A percentile compares a stretch with the other conserved stretches of the same genome.
phyloP scores from a whole-genome alignment of 2,888 invertebrate species.

The Choreutis nemorana region DNA sequence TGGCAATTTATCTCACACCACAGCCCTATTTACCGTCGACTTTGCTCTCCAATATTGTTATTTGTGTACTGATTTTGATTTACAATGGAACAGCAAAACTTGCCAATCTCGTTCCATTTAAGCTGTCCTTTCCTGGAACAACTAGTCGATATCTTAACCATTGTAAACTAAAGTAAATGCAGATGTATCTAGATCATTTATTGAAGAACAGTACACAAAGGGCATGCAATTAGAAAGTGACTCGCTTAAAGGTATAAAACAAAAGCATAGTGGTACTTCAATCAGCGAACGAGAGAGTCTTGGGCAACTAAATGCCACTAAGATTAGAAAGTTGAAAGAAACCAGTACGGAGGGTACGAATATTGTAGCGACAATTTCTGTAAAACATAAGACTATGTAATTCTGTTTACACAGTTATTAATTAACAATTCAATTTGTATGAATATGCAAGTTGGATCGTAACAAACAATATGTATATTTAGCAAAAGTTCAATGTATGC shows the following conservation, averaged over 20 bases:
- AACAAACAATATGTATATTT: not conserved
- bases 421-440: not conserved
- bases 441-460: not conserved
- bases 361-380: constrained; percentile 20
- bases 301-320: constrained; percentile 35
- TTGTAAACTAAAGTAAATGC: no score
- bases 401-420: not conserved
- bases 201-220: constrained; percentile 13
- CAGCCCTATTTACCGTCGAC: constrained; percentile 22
- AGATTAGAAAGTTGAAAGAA: constrained; percentile 60
- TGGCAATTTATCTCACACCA: constrained; percentile 35
- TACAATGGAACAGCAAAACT: no score
- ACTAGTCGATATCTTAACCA: no score
- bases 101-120: no score
- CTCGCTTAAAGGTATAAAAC: constrained; percentile 38
- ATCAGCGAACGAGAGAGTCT: constrained; percentile 40
- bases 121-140: no score
- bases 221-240: constrained; percentile 41
- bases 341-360: constrained; percentile 28
- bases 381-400: constrained; percentile 9
- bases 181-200: no score
- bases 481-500: no score
- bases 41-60: constrained; percentile 26
- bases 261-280: constrained; percentile 40
- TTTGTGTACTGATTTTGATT: constrained; percentile 22